These are phyloP conservation scores for Brenthis hecate DNA, from an alignment of 2,888 invertebrate species.

Conservation along the genomic window DNA sequence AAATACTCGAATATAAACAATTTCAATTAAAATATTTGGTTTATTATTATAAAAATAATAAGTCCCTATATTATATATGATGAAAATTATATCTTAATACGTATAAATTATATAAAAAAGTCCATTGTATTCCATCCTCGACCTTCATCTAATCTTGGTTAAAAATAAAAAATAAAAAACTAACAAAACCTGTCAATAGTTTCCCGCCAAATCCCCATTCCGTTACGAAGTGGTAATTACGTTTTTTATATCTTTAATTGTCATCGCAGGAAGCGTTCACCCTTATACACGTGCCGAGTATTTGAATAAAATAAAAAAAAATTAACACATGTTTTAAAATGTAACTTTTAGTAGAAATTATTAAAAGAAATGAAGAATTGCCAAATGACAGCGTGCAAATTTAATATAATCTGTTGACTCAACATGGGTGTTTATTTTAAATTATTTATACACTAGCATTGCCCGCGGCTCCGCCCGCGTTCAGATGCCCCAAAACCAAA, in stretches of 20 bases:
- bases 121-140: conserved; percentile 9
- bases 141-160: conserved; percentile 12
- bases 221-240: conserved; percentile 51
- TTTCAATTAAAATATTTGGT: too few species aligned
- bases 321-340: conserved; percentile 48
- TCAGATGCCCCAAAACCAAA: too few species aligned
- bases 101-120: neutral
- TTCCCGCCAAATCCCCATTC: conserved; percentile 52
- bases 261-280: conserved; percentile 74
- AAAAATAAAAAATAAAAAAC: conserved; percentile 20
- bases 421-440: too few species aligned
- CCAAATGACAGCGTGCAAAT: too few species aligned
- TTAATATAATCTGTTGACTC: too few species aligned
- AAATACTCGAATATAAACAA: too few species aligned
- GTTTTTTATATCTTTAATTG: conserved; percentile 62
- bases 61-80: too few species aligned
- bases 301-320: conserved; percentile 48
- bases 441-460: too few species aligned
- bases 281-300: conserved; percentile 60
- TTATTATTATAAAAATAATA: too few species aligned
- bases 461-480: too few species aligned
- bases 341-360: conserved; percentile 16
- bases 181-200: conserved; percentile 36
- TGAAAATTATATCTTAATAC: too few species aligned
- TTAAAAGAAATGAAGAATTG: neutral